A percentile compares a stretch with the other conserved stretches of the same genome.
Conservation (phyloP, 2,888 invertebrate species). For the Stenchaetothrips biformis region DNA sequence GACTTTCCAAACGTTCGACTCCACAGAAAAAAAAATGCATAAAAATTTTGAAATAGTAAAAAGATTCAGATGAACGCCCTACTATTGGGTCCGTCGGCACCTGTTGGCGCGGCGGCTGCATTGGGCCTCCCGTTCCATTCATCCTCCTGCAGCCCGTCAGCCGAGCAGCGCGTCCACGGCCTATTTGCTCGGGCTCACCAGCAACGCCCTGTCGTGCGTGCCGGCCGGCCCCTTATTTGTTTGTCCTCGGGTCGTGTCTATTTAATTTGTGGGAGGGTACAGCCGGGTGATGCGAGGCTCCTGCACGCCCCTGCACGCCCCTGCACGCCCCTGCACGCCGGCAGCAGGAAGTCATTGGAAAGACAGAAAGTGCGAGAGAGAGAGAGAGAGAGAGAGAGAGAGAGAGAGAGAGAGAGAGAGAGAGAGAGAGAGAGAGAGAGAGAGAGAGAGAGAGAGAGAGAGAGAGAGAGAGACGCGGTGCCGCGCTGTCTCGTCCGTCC, state of each 20-base stretch:
- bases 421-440: constrained; percentile 16
- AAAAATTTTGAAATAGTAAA: too few species aligned
- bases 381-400: not conserved
- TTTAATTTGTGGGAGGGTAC: constrained; percentile 21
- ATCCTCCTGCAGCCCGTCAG: too few species aligned
- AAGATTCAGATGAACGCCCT: too few species aligned
- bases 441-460: not conserved
- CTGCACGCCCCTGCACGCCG: not conserved
- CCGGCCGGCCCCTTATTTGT: not conserved
- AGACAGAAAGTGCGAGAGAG: not conserved
- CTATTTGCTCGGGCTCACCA: too few species aligned
- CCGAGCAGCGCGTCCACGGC: too few species aligned
- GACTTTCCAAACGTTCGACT: too few species aligned
- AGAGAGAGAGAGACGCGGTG: not conserved
- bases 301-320: too few species aligned
- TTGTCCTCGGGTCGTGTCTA: constrained; percentile 17
- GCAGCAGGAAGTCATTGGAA: constrained; percentile 16
- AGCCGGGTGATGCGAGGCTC: not conserved
- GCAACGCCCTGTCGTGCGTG: too few species aligned
- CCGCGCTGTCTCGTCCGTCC: not conserved
- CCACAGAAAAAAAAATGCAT: too few species aligned
- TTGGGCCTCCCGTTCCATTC: too few species aligned
- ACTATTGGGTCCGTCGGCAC: too few species aligned
- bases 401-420: not conserved
- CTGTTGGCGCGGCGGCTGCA: too few species aligned